Percentiles rank a stretch among this genome's conserved stretches.
Evolutionary conservation across 2,797 vertebrate species (phyloP).

Genomic region (Myotis planiceps): DNA sequence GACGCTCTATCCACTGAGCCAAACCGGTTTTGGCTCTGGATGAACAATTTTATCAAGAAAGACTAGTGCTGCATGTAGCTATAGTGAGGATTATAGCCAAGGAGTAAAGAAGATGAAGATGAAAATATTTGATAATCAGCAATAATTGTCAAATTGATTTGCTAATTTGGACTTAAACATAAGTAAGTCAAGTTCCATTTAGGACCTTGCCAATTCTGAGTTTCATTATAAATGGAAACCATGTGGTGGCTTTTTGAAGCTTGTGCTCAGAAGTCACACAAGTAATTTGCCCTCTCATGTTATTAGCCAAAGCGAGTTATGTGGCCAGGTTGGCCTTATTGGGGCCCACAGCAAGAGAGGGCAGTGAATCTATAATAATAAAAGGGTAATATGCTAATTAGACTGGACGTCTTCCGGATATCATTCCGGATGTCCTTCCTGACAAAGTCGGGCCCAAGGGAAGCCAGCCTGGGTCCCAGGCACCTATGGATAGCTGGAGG

Average conservation of each 20-base stretch:
- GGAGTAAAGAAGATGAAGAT: background rate
- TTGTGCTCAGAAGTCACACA: background rate
- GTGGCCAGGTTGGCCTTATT: background rate
- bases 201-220: background rate
- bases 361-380: background rate
- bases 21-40: no score
- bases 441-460: no score
- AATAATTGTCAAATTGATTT: background rate
- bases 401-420: no score
- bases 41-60: background rate
- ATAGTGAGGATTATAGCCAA: background rate
- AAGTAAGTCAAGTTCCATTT: background rate
- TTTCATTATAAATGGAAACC: background rate
- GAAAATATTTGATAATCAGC: background rate
- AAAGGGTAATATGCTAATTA: no score
- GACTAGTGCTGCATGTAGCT: background rate
- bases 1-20: no score
- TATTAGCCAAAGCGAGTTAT: background rate
- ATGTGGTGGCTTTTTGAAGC: background rate
- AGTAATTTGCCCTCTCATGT: background rate
- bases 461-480: no score
- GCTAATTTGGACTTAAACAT: background rate
- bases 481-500: no score
- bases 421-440: no score
- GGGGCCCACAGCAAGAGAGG: background rate